Evolutionary conservation across 2,888 invertebrate genomes (phyloP).

Genomic region (Brenthis hecate): DNA sequence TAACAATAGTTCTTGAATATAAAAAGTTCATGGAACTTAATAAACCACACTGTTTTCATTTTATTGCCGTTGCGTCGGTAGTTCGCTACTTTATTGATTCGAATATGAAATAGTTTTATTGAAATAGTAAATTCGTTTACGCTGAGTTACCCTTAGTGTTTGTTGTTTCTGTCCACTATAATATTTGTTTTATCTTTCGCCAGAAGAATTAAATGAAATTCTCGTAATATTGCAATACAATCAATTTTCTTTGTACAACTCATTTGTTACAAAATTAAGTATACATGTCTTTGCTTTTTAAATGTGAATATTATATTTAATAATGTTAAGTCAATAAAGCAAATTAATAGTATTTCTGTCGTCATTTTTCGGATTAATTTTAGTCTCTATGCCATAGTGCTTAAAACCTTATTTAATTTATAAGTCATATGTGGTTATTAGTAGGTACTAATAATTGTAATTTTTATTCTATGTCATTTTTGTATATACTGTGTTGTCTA

Average conservation of each 20-base stretch:
- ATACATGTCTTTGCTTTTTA: too few relatives aligned
- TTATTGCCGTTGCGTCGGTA: slow-evolving; percentile 1
- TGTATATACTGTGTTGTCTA: too few relatives aligned
- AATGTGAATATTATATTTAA: too few relatives aligned
- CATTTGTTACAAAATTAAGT: too few relatives aligned
- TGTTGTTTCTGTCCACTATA: not conserved
- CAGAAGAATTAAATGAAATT: not conserved
- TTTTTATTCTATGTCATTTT: too few relatives aligned
- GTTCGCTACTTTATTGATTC: slow-evolving; percentile 5
- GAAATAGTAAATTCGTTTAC: slow-evolving; percentile 17
- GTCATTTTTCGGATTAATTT: too few relatives aligned
- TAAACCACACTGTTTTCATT: slow-evolving; percentile 3
- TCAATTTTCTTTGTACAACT: not conserved
- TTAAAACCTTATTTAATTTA: too few relatives aligned
- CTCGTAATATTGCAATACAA: not conserved
- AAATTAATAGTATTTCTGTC: too few relatives aligned
- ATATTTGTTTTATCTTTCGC: slow-evolving; percentile 11
- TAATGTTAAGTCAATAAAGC: too few relatives aligned
- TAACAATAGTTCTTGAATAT: not conserved
- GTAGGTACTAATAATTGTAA: too few relatives aligned
- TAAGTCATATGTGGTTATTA: too few relatives aligned
- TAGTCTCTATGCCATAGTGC: too few relatives aligned
- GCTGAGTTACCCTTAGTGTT: slow-evolving; percentile 11
- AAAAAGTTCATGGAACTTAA: not conserved
- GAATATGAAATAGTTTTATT: slow-evolving; percentile 17